Evolutionary conservation across 1,140 invertebrate genomes (phyloP).

Genomic region (Drosophila setifemur): DNA sequence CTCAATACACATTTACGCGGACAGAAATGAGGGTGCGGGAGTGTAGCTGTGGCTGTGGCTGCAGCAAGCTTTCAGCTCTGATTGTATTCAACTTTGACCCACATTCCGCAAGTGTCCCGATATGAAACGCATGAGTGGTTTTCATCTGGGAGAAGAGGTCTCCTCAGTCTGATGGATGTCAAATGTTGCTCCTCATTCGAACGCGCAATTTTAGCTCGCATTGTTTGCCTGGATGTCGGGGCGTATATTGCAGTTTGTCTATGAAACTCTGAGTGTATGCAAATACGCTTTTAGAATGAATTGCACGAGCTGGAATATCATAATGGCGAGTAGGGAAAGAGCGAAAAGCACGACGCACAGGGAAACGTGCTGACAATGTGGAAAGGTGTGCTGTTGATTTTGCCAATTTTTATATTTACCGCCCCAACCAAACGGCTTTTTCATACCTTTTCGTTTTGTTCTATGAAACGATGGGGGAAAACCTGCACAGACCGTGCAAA

Average conservation of each 20-base stretch:
- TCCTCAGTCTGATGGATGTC: background rate
- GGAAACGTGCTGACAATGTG: conserved; percentile 42
- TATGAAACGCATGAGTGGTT: conserved; percentile 12
- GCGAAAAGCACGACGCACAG: background rate
- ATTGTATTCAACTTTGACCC: conserved; percentile 50
- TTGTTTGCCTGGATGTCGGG: conserved; percentile 35
- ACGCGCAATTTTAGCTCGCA: conserved; percentile 49
- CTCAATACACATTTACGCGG: conserved; percentile 5
- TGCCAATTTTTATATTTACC: background rate
- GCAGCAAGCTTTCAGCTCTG: conserved; percentile 5
- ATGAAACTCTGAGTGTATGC: conserved; percentile 26
- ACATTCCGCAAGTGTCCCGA: conserved; percentile 25
- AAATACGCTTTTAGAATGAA: conserved; percentile 35
- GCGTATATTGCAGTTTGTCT: conserved; percentile 1
- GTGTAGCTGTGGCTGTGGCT: conserved; percentile 9
- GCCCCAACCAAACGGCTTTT: background rate
- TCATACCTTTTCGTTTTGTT: conserved; percentile 1
- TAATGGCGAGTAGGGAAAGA: background rate
- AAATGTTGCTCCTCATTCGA: conserved; percentile 5
- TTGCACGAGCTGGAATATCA: conserved; percentile 25
- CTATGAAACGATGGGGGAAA: background rate
- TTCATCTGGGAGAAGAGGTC: background rate
- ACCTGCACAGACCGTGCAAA: background rate
- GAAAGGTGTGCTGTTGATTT: conserved; percentile 9
- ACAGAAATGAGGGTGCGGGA: background rate